phyloP scores from a whole-genome alignment of 1,140 invertebrate genomes.

The Triops cancriformis region DNA sequence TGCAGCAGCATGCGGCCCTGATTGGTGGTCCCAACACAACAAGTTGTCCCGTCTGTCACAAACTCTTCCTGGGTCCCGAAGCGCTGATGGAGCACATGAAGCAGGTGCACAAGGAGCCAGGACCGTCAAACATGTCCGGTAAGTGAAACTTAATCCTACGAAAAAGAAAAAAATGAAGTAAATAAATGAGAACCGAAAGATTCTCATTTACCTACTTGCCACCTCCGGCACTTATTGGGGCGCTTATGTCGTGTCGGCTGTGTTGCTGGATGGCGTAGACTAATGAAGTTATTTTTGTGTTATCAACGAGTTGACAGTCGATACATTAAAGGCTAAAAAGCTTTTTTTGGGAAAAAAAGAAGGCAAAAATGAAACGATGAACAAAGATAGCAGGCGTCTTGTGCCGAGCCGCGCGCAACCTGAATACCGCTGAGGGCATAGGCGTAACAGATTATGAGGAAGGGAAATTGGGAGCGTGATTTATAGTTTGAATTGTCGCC shows the following conservation, averaged over 20 bases:
- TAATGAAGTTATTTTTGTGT: neutral
- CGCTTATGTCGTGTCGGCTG: neutral
- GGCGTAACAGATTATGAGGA: slow-evolving; percentile 6
- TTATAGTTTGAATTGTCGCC: slow-evolving; percentile 10
- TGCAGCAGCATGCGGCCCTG: slow-evolving; percentile 86
- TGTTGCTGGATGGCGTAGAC: neutral
- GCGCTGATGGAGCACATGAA: slow-evolving; percentile 93
- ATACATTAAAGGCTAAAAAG: neutral
- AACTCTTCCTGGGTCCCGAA: slow-evolving; percentile 82
- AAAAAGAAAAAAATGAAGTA: neutral
- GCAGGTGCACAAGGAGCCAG: slow-evolving; percentile 74
- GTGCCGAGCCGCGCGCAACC: neutral
- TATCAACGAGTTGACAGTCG: neutral
- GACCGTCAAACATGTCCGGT: slow-evolving; percentile 74
- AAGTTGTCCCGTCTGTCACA: slow-evolving; percentile 83
- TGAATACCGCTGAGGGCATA: neutral
- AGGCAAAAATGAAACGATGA: neutral
- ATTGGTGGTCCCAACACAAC: slow-evolving; percentile 76
- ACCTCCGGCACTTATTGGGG: no score
- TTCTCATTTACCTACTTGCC: neutral
- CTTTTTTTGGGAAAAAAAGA: neutral
- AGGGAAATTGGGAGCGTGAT: neutral
- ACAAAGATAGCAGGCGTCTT: neutral
- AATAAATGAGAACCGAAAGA: neutral
- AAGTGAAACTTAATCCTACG: slow-evolving; percentile 45